A percentile compares a stretch with the other conserved stretches of the same genome.
Conservation (phyloP, 2,888 invertebrate genomes). For the Lamellibrachia columna region DNA sequence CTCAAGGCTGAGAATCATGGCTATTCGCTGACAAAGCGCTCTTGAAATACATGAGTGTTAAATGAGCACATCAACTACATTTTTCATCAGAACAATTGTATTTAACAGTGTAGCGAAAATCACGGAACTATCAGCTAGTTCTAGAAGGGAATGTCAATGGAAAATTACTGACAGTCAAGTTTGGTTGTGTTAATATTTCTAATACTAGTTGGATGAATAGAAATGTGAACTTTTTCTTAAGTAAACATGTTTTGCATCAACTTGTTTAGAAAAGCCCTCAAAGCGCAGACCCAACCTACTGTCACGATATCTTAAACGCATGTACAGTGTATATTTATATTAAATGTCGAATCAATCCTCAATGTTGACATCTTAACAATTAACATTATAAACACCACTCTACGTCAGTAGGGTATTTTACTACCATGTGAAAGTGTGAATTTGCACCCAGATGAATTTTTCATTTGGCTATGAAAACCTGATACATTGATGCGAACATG, state of each 20-base stretch:
- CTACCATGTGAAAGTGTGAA: background rate
- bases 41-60: no score
- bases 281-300: no score
- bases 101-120: no score
- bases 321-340: no score
- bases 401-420: background rate
- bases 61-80: background rate
- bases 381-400: background rate
- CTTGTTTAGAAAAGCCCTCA: background rate
- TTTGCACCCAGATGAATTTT: background rate
- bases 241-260: background rate
- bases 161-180: no score
- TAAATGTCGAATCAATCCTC: background rate
- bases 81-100: background rate
- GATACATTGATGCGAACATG: background rate
- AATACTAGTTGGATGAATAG: background rate
- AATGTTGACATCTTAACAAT: background rate
- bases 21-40: background rate
- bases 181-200: no score
- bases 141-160: no score
- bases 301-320: no score
- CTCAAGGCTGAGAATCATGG: background rate
- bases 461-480: background rate
- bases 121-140: no score
- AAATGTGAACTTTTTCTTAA: background rate